These are phyloP conservation scores for Cryptotermes secundus DNA, from an alignment of 1,140 invertebrate species.

Conservation along the genomic window DNA sequence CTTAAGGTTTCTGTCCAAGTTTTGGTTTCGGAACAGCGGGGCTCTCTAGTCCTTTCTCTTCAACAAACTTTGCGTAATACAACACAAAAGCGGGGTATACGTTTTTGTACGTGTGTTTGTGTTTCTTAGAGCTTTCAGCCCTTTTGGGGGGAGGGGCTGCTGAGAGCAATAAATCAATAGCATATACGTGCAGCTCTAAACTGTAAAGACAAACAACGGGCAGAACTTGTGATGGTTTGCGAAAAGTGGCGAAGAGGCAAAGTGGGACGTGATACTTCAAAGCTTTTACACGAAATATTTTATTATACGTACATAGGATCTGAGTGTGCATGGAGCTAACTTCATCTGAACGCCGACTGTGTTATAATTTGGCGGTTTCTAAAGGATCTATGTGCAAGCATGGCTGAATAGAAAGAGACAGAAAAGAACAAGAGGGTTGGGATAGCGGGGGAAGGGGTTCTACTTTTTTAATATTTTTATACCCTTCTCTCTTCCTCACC, in stretches of 20 bases:
- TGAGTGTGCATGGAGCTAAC: background rate
- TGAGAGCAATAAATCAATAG: background rate
- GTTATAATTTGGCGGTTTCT: background rate
- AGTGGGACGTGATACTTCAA: background rate
- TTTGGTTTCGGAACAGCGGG: background rate
- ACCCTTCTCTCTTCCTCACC: background rate
- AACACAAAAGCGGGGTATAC: background rate
- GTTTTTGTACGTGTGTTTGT: background rate
- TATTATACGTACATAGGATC: background rate
- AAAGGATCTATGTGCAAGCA: background rate
- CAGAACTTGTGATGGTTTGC: background rate
- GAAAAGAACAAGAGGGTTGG: background rate
- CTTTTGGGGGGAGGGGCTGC: background rate
- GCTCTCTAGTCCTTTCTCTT: background rate
- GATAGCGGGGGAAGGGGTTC: too few relatives aligned
- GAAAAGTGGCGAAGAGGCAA: background rate
- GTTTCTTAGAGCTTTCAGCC: background rate
- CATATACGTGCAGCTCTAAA: background rate
- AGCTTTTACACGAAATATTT: background rate
- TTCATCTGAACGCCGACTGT: background rate
- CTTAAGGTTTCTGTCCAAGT: background rate
- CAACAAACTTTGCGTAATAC: background rate
- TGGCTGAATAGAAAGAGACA: background rate
- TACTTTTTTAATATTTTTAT: background rate
- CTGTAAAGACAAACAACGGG: background rate